phyloP scores from a whole-genome alignment of 1,140 invertebrate species.

The Orius insidiosus region DNA sequence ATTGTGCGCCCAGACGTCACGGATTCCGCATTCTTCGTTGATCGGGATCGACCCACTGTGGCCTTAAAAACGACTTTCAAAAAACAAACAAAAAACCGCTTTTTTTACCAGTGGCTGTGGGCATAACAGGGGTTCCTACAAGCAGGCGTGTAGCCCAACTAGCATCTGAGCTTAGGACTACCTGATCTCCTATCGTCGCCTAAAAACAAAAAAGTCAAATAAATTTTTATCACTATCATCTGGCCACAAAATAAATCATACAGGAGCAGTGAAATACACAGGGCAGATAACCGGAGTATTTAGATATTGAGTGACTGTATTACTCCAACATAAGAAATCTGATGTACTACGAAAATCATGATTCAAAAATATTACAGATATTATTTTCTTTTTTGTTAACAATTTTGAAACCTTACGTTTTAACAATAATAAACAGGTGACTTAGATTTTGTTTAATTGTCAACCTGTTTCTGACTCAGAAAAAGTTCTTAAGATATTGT shows the following conservation, averaged over 20 bases:
- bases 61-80: conserved; percentile 4
- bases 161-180: conserved; percentile 15
- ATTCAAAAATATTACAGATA: too few species aligned
- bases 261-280: neutral
- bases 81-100: neutral
- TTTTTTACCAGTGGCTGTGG: conserved; percentile 19
- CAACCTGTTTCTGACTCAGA: too few species aligned
- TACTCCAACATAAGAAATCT: neutral
- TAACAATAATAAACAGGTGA: too few species aligned
- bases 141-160: conserved; percentile 18
- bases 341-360: too few species aligned
- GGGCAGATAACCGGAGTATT: neutral
- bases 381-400: neutral
- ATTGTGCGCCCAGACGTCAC: conserved; percentile 94
- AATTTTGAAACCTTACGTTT: too few species aligned
- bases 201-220: neutral
- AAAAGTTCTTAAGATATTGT: too few species aligned
- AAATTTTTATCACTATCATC: neutral
- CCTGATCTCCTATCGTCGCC: conserved; percentile 8
- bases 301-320: neutral
- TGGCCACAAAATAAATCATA: neutral
- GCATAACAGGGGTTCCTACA: conserved; percentile 19
- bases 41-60: conserved; percentile 26
- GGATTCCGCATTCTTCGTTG: conserved; percentile 83
- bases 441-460: too few species aligned